Evolutionary conservation across 2,113 vertebrate species (phyloP).

Genomic region (Oceanodroma tethys): DNA sequence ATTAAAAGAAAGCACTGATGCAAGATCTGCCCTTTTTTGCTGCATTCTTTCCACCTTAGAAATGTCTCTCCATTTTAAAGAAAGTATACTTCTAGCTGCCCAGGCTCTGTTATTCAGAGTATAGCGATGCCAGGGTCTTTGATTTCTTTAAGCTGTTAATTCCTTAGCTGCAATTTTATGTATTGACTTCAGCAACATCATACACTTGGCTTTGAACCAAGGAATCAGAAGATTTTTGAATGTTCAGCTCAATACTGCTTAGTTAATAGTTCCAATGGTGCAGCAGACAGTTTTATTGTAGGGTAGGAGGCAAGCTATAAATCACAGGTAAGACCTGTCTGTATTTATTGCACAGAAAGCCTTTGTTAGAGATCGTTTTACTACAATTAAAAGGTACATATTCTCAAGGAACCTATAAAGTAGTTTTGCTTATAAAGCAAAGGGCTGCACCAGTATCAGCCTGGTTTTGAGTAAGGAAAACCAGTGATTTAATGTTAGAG

Average conservation of each 20-base stretch:
- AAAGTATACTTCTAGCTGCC: neutral
- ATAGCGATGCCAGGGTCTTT: neutral
- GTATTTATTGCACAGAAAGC: neutral
- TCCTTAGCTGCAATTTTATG: neutral
- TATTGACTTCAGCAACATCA: neutral
- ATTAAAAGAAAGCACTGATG: neutral
- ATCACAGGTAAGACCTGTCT: neutral
- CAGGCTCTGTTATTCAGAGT: neutral
- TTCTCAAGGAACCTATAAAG: neutral
- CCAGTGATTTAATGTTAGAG: neutral
- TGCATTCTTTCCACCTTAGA: neutral
- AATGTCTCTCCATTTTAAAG: neutral
- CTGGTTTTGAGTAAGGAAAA: neutral
- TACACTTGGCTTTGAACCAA: neutral
- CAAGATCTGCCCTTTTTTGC: neutral
- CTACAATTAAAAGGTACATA: constrained; percentile 1
- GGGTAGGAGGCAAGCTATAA: neutral
- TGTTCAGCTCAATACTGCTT: neutral
- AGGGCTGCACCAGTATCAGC: neutral
- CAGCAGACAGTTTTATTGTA: neutral
- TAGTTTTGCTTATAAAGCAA: neutral
- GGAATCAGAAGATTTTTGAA: neutral
- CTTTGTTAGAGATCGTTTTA: neutral
- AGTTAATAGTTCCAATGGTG: neutral
- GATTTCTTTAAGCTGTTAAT: neutral